Percentiles rank a stretch among this genome's conserved stretches.
Evolutionary conservation across 2,797 vertebrate species (phyloP).

Genomic region (Otolemur crassicaudatus): DNA sequence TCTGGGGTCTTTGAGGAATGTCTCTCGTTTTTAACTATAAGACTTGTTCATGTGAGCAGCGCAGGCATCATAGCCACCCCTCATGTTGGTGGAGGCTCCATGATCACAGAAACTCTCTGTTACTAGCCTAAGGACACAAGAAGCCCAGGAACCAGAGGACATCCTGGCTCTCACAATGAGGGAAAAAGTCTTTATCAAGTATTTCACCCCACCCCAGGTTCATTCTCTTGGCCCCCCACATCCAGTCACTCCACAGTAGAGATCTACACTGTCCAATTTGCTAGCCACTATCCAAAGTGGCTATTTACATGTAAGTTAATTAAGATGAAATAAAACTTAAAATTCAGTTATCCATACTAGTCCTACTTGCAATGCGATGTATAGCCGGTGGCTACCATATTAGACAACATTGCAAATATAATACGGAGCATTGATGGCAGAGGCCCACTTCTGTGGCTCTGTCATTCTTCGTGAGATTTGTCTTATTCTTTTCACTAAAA

Average conservation of each 20-base stretch:
- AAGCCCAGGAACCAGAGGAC: neutral
- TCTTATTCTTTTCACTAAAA: neutral
- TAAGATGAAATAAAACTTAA: neutral
- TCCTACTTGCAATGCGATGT: neutral
- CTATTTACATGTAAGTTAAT: neutral
- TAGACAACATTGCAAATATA: neutral
- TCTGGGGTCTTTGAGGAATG: neutral
- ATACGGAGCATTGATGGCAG: neutral
- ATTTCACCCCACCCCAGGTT: neutral
- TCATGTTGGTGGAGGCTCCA: fast-evolving
- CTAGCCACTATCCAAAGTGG: neutral
- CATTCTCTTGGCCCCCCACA: neutral
- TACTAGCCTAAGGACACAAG: neutral
- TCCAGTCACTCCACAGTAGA: neutral
- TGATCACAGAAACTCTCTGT: neutral
- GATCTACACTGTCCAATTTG: too few species aligned
- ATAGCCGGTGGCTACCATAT: neutral
- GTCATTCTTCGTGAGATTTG: neutral
- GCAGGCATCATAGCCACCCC: neutral
- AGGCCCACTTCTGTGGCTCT: neutral
- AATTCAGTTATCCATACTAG: neutral
- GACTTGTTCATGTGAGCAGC: neutral
- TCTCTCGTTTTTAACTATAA: neutral
- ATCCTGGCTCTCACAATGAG: neutral
- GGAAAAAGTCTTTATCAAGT: neutral